Base-by-base conservation (phyloP, 2,797 vertebrate genomes). In the Oceanodroma leucorhoa region DNA sequence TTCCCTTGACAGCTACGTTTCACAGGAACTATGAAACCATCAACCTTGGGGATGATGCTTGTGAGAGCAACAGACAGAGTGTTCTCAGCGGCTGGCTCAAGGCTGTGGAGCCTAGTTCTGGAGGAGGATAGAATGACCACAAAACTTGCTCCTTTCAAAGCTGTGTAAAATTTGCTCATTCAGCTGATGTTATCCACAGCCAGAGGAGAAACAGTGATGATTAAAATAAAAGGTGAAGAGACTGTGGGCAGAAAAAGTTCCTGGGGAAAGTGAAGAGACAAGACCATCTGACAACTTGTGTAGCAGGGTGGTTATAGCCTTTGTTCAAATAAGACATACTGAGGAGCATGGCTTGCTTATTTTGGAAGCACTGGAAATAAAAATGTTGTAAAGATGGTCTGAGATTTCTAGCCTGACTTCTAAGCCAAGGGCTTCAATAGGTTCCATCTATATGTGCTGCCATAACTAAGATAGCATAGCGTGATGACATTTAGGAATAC, bases 1-100 rank as follows among this genome's bases (percentile, higher is more conserved):
- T 86, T 91, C 69, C 30, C 58, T 90, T 91, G 95, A 88, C 79
- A 90, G 79, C 58, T 91, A 2, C 0, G 1, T 93, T 94, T 94
- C 91, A 88, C 54, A 66, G 72, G 43, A 91, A 17, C 83, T 82
- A 20, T 84, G 95, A 90, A 91, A 66, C 87, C 94, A 85, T 91
- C 91, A 93, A 2, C 82, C 72, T 90, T 81, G 69, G 86, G 72
- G 69, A 87, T 93, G 72, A 66, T 62, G 51, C 61, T 93, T 90
- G 48, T 62, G 77, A 90, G 58, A 88, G 46, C 46, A 76, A 41
- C 41, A 87, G 81, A 54, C 76, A 41, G 45, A 67, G 58, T 58
- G 89, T 91, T 93, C 85, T 91, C 62, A 80, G 83, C 58, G 70
- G 69, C 83, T 94, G 85, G 69, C 83, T 87, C 58, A 84, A 90